These are phyloP conservation scores for Prinia subflava DNA, from an alignment of 2,113 vertebrate genomes.

Conservation along the genomic window DNA sequence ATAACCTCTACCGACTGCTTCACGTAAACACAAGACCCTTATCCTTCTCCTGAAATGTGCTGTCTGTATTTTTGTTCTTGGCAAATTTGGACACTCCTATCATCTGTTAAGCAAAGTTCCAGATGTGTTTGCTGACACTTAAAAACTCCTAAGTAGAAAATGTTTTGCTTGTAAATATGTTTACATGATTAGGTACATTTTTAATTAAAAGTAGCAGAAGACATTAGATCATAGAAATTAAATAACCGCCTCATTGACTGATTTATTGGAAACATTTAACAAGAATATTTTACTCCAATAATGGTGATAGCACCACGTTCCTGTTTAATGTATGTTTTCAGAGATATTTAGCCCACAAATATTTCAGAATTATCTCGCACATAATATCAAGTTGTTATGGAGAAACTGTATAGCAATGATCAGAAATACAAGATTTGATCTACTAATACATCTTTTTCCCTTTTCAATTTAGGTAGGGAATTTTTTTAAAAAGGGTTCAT, in stretches of 20 bases:
- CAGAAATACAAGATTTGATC: background rate
- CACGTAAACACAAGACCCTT: background rate
- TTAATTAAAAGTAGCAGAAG: conserved; percentile 43
- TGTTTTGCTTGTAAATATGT: conserved; percentile 37
- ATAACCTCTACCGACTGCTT: background rate
- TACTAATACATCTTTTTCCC: background rate
- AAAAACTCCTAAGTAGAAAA: conserved; percentile 19
- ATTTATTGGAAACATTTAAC: conserved; percentile 34
- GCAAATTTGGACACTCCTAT: background rate
- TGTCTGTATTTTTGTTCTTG: background rate
- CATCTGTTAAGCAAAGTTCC: conserved; percentile 3
- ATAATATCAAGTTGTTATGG: background rate
- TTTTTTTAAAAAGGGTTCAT: background rate
- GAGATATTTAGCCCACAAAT: background rate
- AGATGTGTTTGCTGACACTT: conserved; percentile 43
- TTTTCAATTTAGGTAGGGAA: background rate
- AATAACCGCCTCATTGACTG: conserved; percentile 48
- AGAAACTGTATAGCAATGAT: background rate
- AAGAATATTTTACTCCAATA: background rate
- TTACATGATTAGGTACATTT: conserved; percentile 44
- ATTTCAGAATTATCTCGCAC: background rate
- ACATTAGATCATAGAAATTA: conserved; percentile 42
- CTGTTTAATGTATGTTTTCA: background rate
- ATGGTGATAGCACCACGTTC: background rate
- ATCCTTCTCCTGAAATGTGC: background rate